These are phyloP conservation scores for Chloropsis hardwickii DNA, from an alignment of 2,113 vertebrate genomes.

Conservation along the genomic window DNA sequence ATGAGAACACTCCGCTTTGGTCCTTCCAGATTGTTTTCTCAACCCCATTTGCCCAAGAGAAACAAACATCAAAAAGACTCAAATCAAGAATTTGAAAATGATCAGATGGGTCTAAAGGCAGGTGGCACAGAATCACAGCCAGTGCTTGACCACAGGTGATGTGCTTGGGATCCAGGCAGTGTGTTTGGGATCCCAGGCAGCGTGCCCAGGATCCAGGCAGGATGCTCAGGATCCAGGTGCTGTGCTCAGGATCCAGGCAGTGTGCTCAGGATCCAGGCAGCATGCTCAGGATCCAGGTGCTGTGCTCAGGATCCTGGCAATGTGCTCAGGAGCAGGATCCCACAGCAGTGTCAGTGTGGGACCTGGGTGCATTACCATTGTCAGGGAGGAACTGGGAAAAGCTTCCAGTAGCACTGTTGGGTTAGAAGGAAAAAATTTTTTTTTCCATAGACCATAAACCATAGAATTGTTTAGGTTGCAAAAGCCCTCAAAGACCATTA, in stretches of 20 bases:
- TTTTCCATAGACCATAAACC: too few species aligned
- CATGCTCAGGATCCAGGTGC: too few species aligned
- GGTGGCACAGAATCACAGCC: not conserved
- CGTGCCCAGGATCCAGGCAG: too few species aligned
- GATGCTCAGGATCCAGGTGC: too few species aligned
- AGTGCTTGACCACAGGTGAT: not conserved
- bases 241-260: not conserved
- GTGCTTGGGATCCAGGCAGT: too few species aligned
- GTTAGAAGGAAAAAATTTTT: not conserved
- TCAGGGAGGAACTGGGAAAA: not conserved
- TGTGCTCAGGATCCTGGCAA: not conserved
- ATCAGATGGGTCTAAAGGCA: not conserved
- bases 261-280: not conserved
- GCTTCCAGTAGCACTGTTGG: not conserved
- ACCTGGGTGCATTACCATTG: fast-evolving
- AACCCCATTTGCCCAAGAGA: not conserved
- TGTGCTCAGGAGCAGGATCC: not conserved
- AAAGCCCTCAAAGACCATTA: not conserved
- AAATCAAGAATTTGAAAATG: not conserved
- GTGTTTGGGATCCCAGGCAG: not conserved
- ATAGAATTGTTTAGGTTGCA: not conserved
- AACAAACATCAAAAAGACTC: not conserved
- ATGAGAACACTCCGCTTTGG: not conserved
- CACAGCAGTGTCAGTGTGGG: not conserved
- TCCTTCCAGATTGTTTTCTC: not conserved